A percentile compares a stretch with the other conserved stretches of the same genome.
Conservation (phyloP, 2,797 vertebrate species). For the Hydrophis major region DNA sequence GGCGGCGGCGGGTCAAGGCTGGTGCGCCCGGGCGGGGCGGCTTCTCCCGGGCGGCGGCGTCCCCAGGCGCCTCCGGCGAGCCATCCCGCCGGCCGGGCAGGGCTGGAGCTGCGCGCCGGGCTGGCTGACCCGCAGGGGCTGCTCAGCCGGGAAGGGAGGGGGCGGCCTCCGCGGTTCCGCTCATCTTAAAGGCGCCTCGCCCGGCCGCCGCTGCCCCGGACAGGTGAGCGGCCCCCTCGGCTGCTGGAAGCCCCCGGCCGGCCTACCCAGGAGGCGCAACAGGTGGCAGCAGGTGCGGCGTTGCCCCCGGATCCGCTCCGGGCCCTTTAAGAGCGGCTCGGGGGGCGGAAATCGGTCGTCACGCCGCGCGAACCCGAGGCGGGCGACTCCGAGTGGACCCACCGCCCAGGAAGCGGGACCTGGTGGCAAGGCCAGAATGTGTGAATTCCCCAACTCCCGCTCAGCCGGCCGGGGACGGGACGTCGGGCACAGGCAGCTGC, state of each 20-base stretch:
- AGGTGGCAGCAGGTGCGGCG: neutral
- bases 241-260: neutral
- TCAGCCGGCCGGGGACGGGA: neutral
- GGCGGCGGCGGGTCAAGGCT: neutral
- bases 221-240: too few relatives aligned
- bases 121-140: neutral
- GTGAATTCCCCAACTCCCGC: neutral
- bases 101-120: neutral
- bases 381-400: neutral
- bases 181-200: slow-evolving; percentile 16
- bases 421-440: neutral
- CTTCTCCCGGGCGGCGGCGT: neutral
- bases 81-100: neutral
- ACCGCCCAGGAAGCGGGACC: neutral
- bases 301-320: neutral
- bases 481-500: neutral
- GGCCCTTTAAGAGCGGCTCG: neutral
- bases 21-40: neutral
- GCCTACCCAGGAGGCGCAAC: neutral
- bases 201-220: neutral
- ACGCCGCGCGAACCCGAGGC: neutral
- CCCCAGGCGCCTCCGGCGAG: too few relatives aligned
- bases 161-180: neutral
- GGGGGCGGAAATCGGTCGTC: neutral
- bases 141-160: neutral